Percentiles rank a stretch among this genome's conserved stretches.
These are phyloP conservation scores for Chironomus striatipennis DNA, from an alignment of 1,140 invertebrate species.

Conservation along the genomic window DNA sequence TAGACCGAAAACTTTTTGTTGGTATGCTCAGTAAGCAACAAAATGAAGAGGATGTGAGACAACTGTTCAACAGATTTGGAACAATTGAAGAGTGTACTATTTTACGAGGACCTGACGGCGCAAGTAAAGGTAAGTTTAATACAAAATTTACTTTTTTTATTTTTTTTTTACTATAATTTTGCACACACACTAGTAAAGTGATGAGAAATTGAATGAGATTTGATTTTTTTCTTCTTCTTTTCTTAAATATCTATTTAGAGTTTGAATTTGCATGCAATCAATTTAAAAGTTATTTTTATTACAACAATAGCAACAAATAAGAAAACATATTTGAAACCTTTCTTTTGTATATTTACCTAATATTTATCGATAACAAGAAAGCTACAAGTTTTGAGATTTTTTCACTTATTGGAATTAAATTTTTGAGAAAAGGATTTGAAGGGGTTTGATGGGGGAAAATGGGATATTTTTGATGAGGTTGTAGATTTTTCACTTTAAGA, in stretches of 20 bases:
- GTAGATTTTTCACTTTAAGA: no score
- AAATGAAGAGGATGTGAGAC: conserved; percentile 95
- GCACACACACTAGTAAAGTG: conserved; percentile 35
- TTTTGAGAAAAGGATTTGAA: no score
- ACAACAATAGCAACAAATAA: conserved; percentile 32
- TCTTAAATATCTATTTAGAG: conserved; percentile 28
- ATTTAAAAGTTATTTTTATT: conserved; percentile 39
- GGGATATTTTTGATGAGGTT: no score
- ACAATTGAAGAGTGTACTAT: conserved; percentile 99
- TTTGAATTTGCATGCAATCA: conserved; percentile 40
- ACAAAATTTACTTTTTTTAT: not conserved
- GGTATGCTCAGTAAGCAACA: conserved; percentile 99
- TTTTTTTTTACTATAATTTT: not conserved
- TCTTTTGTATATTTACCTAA: no score
- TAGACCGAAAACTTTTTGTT: conserved; percentile 98
- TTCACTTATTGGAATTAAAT: no score
- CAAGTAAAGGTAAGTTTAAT: conserved; percentile 79
- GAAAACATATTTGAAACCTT: no score
- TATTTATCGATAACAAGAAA: no score
- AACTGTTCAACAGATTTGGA: conserved; percentile 92
- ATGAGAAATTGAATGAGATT: conserved; percentile 28
- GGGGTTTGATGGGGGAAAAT: no score
- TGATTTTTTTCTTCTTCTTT: conserved; percentile 33
- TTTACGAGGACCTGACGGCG: conserved; percentile 90
- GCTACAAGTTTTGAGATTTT: no score